A percentile compares a stretch with the other conserved stretches of the same genome.
These are phyloP conservation scores for Brienomyrus longianalis DNA, from an alignment of 2,113 vertebrate genomes.

Conservation along the genomic window DNA sequence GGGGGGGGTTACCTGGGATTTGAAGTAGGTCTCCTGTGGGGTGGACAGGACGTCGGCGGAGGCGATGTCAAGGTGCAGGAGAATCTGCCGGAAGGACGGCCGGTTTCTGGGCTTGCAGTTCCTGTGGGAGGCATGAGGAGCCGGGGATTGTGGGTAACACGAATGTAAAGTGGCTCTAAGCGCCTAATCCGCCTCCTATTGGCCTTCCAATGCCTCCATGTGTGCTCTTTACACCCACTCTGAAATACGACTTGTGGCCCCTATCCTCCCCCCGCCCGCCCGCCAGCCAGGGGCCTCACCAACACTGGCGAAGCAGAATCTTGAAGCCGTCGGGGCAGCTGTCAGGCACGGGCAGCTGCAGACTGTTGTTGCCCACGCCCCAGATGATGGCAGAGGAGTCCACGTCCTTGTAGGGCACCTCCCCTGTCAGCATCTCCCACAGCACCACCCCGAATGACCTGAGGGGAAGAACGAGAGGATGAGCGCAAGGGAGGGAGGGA, in stretches of 20 bases:
- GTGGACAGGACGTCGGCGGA: conserved; percentile 91
- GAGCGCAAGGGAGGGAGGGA: background rate
- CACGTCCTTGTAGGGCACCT: conserved; percentile 96
- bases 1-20: conserved; percentile 68
- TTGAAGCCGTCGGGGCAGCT: conserved; percentile 96
- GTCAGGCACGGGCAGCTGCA: conserved; percentile 89
- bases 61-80: conserved; percentile 90
- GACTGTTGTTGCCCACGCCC: conserved; percentile 96
- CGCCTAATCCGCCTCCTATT: background rate
- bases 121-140: conserved; percentile 52
- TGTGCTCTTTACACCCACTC: background rate
- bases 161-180: background rate
- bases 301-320: conserved; percentile 89
- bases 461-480: conserved; percentile 17
- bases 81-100: conserved; percentile 91
- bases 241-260: background rate
- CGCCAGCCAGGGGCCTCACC: conserved; percentile 63
- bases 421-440: conserved; percentile 93
- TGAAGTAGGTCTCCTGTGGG: conserved; percentile 92
- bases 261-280: background rate
- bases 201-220: background rate
- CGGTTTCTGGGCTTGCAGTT: conserved; percentile 91
- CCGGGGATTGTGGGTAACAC: background rate
- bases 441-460: conserved; percentile 97
- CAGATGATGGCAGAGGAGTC: conserved; percentile 96